A percentile compares a stretch with the other conserved stretches of the same genome.
phyloP scores from a whole-genome alignment of 2,888 invertebrate genomes.

The Epiblema foenella region DNA sequence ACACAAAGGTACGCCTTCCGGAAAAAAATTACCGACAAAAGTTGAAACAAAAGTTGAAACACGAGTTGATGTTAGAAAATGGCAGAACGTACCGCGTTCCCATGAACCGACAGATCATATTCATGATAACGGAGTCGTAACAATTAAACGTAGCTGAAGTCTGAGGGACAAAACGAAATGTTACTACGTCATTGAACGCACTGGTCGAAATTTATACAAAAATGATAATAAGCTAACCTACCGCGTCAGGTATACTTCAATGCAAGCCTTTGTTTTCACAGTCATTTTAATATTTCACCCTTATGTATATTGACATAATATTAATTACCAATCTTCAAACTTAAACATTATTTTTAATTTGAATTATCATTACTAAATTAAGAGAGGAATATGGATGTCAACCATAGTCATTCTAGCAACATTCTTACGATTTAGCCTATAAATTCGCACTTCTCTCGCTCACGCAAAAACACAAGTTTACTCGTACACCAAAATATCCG shows the following conservation, averaged over 20 bases:
- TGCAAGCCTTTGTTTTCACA: neutral
- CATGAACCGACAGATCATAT: slow-evolving; percentile 79
- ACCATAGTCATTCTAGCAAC: no score
- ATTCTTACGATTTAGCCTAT: no score
- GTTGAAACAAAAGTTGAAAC: slow-evolving; percentile 47
- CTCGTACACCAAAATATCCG: neutral
- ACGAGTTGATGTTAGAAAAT: slow-evolving; percentile 57
- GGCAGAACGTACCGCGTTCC: slow-evolving; percentile 73
- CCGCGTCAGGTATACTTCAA: neutral
- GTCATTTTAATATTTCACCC: neutral
- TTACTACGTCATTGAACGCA: neutral
- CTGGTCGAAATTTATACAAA: neutral
- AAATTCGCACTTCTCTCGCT: no score
- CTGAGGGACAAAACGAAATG: neutral
- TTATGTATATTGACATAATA: neutral
- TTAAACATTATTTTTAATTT: no score
- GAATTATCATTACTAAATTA: no score
- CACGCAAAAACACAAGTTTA: no score
- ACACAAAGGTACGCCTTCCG: slow-evolving; percentile 61
- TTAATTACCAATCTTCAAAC: neutral
- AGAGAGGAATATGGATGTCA: no score
- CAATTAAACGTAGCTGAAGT: slow-evolving; percentile 74
- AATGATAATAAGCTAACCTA: neutral
- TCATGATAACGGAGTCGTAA: slow-evolving; percentile 72
- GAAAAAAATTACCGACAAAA: slow-evolving; percentile 70